These are phyloP conservation scores for Belonocnema kinseyi DNA, from an alignment of 1,140 invertebrate genomes.

Conservation along the genomic window DNA sequence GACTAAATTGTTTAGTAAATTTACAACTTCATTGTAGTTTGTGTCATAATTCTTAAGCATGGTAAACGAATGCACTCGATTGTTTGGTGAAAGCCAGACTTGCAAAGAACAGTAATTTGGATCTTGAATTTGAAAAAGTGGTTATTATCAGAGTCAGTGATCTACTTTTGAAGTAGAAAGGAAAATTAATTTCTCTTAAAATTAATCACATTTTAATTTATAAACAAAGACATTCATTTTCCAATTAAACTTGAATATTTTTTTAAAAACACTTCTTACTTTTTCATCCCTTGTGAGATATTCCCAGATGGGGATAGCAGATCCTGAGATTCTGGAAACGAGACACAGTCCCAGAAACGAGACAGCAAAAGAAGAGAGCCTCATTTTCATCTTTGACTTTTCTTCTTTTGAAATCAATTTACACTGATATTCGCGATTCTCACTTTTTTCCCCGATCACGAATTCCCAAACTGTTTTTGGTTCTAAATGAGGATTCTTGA, in stretches of 20 bases:
- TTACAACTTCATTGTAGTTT: background rate
- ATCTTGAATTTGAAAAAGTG: no score
- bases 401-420: background rate
- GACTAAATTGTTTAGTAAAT: no score
- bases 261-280: slow-evolving; percentile 1
- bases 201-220: no score
- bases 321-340: background rate
- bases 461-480: background rate
- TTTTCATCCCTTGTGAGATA: background rate
- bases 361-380: slow-evolving; percentile 1
- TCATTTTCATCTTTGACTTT: background rate
- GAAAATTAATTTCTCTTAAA: no score
- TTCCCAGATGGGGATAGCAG: slow-evolving; percentile 27
- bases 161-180: no score
- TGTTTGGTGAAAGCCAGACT: background rate
- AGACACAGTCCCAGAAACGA: slow-evolving; percentile 11
- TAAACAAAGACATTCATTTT: no score
- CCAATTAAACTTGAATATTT: no score
- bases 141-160: no score
- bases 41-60: background rate
- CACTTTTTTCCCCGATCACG: slow-evolving; percentile 10
- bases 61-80: background rate
- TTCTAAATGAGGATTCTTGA: background rate
- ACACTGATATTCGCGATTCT: background rate
- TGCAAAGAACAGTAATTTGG: no score